Conservation (phyloP, 1,140 invertebrate species). For the Globodera rostochiensis region DNA sequence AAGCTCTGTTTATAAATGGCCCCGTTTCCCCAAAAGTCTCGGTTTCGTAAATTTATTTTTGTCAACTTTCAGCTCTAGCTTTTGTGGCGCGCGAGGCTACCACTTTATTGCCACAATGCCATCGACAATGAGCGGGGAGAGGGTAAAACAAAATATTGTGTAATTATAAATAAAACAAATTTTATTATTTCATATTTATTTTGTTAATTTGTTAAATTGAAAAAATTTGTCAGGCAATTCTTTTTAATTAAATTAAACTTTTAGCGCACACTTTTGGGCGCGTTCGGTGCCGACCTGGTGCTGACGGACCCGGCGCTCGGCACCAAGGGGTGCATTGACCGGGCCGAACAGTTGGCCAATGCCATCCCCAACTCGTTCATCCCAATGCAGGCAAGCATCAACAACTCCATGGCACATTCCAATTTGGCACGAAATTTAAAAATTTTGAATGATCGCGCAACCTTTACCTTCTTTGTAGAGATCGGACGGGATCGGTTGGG, state of each 20-base stretch:
- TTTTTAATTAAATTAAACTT: conserved; percentile 22
- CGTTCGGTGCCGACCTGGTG: conserved; percentile 61
- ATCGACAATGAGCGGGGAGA: conserved; percentile 65
- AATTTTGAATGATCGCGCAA: too few relatives aligned
- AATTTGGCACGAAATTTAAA: too few relatives aligned
- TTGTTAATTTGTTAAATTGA: too few relatives aligned
- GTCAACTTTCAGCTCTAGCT: conserved; percentile 34
- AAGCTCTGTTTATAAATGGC: too few relatives aligned
- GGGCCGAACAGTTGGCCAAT: conserved; percentile 53
- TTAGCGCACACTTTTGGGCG: conserved; percentile 58
- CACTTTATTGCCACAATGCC: conserved; percentile 68
- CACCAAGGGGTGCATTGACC: conserved; percentile 61
- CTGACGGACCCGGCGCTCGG: conserved; percentile 58
- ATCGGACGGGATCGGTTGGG: too few relatives aligned
- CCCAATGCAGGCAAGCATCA: conserved; percentile 41
- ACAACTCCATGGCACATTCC: too few relatives aligned
- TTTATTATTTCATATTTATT: conserved; percentile 11
- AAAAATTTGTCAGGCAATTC: background rate
- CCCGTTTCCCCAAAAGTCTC: too few relatives aligned
- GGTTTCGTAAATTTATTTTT: background rate
- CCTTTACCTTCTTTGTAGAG: too few relatives aligned
- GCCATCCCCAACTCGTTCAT: conserved; percentile 59
- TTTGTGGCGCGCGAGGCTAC: conserved; percentile 57
- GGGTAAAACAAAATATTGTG: conserved; percentile 20
- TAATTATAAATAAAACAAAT: too few relatives aligned